Base-by-base conservation (phyloP, 2,888 invertebrate species). In the Euspilapteryx auroguttella region DNA sequence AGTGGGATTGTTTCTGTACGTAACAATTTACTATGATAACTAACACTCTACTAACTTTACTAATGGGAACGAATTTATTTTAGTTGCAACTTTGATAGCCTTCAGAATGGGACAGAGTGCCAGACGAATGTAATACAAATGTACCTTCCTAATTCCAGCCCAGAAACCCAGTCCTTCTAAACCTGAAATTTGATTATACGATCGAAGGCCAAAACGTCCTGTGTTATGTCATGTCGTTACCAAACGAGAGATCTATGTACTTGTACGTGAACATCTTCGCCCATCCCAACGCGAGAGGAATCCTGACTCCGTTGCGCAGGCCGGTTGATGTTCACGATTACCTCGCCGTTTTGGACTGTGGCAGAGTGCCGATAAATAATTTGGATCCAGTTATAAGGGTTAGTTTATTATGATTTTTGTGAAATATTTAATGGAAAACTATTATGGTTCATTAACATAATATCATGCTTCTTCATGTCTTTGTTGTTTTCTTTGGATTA, bases 311-410 rank as follows among this genome's bases (percentile, higher is more conserved):
- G n/a, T 39, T 73, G 23, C 47, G 64, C 15, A 53, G 66, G 9
- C 46, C 46, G 9, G 30, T 51, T 1, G 40, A 38, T 2, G 27
- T 36, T 4, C 33, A 41, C 1, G 49, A 58, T 1, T 64, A 57
- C 39, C 42, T 73, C 12, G 53, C 65, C 3, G 48, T 57, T 12
- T 34, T 73, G 34, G 57, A 73, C 32, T 73, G 75, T 42, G 75
- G 76, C 21, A 55, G 47, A 45, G 73, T 73, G 12, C 68, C 71
- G 17, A 73, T 75, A 9, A 75, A 75, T 38, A 75, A 75, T 39
- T 49, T 75, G 35, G 71, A 75, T 49, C 65, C 71, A 2, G 71
- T 73, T 14, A 64, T 73, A 37, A 49, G 75, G 44, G 76, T 73
- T 40, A 47, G 55, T 30, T 6, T 5, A 5, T n/a, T n/a, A n/a